phyloP scores from a whole-genome alignment of 2,888 invertebrate genomes.

The Lacanobia oleracea region DNA sequence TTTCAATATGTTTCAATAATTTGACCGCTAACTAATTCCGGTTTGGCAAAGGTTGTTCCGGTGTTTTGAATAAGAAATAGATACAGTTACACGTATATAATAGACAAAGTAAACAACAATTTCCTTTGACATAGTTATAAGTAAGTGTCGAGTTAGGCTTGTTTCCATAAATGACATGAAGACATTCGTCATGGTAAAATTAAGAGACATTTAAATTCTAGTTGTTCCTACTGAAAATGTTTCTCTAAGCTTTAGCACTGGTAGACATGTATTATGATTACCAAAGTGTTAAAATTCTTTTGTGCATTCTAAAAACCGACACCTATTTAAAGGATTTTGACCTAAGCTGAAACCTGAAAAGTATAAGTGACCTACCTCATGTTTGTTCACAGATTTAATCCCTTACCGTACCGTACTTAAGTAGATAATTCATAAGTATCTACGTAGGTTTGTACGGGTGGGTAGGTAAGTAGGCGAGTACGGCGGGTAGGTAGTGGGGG shows the following conservation, averaged over 20 bases:
- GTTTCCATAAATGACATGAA: conserved; percentile 6
- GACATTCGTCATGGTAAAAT: not conserved
- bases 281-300: not conserved
- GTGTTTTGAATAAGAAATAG: conserved; percentile 34
- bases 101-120: conserved; percentile 11
- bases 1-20: conserved; percentile 62
- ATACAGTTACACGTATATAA: not conserved
- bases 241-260: not conserved
- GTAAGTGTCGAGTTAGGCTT: conserved; percentile 5
- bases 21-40: conserved; percentile 76
- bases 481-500: no score
- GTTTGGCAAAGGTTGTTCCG: conserved; percentile 72
- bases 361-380: not conserved
- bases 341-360: not conserved
- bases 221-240: not conserved
- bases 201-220: not conserved
- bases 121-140: conserved; percentile 12
- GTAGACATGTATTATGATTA: no score
- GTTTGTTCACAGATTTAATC: conserved; percentile 35
- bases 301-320: not conserved
- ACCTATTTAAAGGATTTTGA: conserved; percentile 1
- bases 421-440: no score
- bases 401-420: not conserved
- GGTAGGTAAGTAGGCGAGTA: no score
- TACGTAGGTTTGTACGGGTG: no score